phyloP scores from a whole-genome alignment of 2,113 vertebrate genomes.

The Anhinga rufa region DNA sequence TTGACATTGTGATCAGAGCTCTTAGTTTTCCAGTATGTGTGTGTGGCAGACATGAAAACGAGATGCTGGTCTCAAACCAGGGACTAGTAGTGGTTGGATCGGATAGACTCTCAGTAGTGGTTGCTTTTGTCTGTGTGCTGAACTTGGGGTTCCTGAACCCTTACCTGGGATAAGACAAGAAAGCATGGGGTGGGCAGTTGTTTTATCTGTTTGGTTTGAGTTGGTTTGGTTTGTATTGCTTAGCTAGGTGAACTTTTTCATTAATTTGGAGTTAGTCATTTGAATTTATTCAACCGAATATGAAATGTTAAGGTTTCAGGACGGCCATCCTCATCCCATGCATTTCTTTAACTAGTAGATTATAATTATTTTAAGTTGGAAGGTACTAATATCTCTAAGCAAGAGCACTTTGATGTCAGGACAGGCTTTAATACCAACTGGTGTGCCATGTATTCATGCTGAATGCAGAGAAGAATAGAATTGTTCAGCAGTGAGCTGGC shows the following conservation, averaged over 20 bases:
- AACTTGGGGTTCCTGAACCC: not conserved
- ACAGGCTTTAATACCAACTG: not conserved
- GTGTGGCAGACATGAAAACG: not conserved
- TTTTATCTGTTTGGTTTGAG: not conserved
- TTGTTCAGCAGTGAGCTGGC: not conserved
- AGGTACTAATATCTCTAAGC: not conserved
- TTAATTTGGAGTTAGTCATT: not conserved
- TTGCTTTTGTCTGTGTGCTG: not conserved
- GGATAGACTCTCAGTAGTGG: not conserved
- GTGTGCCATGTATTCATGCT: not conserved
- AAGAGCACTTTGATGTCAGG: not conserved
- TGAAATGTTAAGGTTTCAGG: not conserved
- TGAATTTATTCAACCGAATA: not conserved
- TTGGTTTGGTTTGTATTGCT: not conserved
- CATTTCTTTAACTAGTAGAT: not conserved
- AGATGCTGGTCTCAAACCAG: not conserved
- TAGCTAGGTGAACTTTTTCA: not conserved
- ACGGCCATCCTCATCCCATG: fast-evolving
- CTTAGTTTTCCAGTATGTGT: not conserved
- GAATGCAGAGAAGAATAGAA: not conserved
- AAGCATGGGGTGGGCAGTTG: not conserved
- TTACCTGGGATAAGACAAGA: not conserved
- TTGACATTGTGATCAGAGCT: not conserved
- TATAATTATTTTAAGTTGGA: not conserved
- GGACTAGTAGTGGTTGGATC: not conserved